A percentile compares a stretch with the other conserved stretches of the same genome.
Evolutionary conservation across 2,113 vertebrate genomes (phyloP).

Genomic region (Neomonachus schauinslandi): DNA sequence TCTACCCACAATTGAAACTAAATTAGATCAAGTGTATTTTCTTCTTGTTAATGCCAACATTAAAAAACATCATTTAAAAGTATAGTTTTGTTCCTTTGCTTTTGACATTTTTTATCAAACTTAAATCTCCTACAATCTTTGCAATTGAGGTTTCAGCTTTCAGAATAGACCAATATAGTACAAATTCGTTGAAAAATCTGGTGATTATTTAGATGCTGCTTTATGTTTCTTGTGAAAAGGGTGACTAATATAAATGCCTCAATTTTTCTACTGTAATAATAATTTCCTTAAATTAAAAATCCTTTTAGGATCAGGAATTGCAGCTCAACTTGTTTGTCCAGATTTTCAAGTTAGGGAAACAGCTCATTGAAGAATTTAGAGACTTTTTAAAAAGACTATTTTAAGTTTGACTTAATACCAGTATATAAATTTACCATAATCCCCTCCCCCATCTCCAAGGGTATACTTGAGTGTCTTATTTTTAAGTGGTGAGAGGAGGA

Average conservation of each 20-base stretch:
- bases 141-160: neutral
- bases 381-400: neutral
- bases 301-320: neutral
- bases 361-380: neutral
- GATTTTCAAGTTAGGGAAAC: slow-evolving; percentile 9
- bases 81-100: neutral
- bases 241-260: neutral
- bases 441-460: accelerated
- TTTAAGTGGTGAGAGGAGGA: neutral
- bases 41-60: neutral
- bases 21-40: neutral
- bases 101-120: neutral
- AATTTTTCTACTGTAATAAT: neutral
- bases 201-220: neutral
- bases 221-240: neutral
- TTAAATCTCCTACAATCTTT: neutral
- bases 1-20: neutral
- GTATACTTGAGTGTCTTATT: neutral
- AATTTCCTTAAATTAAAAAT: neutral
- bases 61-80: neutral
- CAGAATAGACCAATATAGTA: neutral
- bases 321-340: neutral
- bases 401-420: slow-evolving; percentile 16
- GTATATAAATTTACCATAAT: neutral
- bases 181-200: neutral